Evolutionary conservation across 1,140 invertebrate species (phyloP), one percentile per base, ranked within the genome.

Genomic region (Nasonia vitripennis): DNA sequence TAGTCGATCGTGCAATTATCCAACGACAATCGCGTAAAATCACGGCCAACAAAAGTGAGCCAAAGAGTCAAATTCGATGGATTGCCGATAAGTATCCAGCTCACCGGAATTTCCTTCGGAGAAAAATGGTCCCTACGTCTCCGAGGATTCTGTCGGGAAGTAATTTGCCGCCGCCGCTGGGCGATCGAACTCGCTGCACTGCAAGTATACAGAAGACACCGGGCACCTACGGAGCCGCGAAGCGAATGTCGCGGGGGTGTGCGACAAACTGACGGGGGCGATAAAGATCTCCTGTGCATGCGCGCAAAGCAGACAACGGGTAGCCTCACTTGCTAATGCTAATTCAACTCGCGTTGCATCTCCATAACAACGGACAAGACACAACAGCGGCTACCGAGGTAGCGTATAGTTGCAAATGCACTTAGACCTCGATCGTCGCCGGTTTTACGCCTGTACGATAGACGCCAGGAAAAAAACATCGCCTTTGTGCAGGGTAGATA

Each of bases 91-190:
- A n/a, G n/a, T n/a, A 62, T 4, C 17, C 14, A 17, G 11, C 84
- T 85, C 79, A 85, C 84, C 84, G 84, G 78, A 85, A 85, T 81
- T 81, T 85, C 31, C 79, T 34, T 51, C 71, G 84, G 31, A 85
- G 77, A 78, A 62, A 85, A 85, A 85, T 85, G 17, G 20, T 81
- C 5, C 10, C 62, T 7, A 51, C 70, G 20, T 17, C 45, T 31
- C 10, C 31, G 27, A 17, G 2, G 10, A n/a, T 27, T 9, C 20
- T 67, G 23, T 34, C 17, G 1, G 2, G 41, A 34, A 27, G 2
- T 48, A 48, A 78, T 62, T 9, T 31, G 48, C 27, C 23, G n/a
- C 23, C 6, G 14, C 74, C 14, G 23, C 23, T 73, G 74, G 37
- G 4, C n/a, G n/a, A 11, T 48, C 77, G 55, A 27, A 17, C n/a